Evolutionary conservation across 2,113 vertebrate species (phyloP).

Genomic region (Cercopithecus mona): DNA sequence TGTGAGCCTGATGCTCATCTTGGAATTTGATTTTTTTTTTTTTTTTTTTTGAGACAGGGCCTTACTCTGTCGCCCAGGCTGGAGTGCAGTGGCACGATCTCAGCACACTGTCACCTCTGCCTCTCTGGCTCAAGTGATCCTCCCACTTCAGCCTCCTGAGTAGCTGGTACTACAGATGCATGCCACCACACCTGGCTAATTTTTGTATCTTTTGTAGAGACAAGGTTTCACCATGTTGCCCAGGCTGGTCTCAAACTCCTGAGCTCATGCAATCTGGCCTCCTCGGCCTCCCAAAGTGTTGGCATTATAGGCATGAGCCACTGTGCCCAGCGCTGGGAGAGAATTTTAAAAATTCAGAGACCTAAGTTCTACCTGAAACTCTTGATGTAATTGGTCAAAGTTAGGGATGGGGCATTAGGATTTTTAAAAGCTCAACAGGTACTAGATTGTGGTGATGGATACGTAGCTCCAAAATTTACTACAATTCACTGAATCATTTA

Average conservation of each 20-base stretch:
- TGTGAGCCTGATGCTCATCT: not conserved
- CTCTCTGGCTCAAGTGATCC: not conserved
- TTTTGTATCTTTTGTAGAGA: no score
- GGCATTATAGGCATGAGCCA: no score
- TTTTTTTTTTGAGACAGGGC: not conserved
- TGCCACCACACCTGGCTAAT: not conserved
- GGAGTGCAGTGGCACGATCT: not conserved
- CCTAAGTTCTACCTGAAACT: not conserved
- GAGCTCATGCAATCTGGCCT: no score
- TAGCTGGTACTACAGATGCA: not conserved
- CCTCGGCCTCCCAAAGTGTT: no score
- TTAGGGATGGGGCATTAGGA: no score
- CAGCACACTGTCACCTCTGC: not conserved
- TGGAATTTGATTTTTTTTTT: not conserved
- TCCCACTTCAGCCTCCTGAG: not conserved
- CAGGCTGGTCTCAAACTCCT: no score
- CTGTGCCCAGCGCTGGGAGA: not conserved
- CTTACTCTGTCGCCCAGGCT: not conserved
- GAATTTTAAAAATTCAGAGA: not conserved
- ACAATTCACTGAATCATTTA: not conserved
- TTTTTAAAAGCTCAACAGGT: not conserved
- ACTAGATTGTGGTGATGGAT: not conserved
- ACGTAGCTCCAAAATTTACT: not conserved
- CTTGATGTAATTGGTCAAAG: not conserved
- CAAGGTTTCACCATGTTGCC: no score